Evolutionary conservation across 2,113 vertebrate species (phyloP).

Genomic region (Cyprinodon variegatus): DNA sequence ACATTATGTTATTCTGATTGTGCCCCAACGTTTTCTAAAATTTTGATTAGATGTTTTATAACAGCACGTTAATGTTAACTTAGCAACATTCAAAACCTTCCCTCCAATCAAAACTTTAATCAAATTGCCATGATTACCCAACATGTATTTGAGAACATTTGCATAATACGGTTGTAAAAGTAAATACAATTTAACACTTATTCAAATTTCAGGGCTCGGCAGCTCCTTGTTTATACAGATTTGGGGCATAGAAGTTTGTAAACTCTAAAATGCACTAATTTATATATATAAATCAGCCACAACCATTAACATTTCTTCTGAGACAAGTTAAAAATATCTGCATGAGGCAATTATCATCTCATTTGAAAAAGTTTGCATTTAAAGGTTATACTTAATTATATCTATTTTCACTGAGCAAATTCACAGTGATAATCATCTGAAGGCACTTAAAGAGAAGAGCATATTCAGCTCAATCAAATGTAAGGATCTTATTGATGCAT

Average conservation of each 20-base stretch:
- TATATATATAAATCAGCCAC: neutral
- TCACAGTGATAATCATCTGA: neutral
- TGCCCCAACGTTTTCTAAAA: constrained; percentile 16
- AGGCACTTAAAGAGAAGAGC: neutral
- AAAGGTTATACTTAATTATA: neutral
- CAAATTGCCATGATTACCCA: constrained; percentile 48
- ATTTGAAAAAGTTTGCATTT: neutral
- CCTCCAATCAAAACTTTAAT: constrained; percentile 54
- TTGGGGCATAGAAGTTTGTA: constrained; percentile 1
- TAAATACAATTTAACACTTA: constrained; percentile 37
- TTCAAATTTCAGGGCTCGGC: constrained; percentile 8
- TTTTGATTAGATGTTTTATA: constrained; percentile 59
- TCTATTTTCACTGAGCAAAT: neutral
- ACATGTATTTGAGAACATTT: constrained; percentile 41
- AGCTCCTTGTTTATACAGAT: neutral
- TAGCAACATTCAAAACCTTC: constrained; percentile 29
- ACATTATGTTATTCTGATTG: constrained; percentile 43
- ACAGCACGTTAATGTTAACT: constrained; percentile 40
- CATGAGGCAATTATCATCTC: neutral
- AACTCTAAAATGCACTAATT: neutral
- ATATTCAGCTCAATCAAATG: neutral
- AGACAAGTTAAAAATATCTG: neutral
- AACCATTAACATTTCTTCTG: neutral
- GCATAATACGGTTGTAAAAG: constrained; percentile 48
- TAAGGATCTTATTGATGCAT: neutral